Conservation (phyloP, 1,140 invertebrate species). For the Tribolium madens region DNA sequence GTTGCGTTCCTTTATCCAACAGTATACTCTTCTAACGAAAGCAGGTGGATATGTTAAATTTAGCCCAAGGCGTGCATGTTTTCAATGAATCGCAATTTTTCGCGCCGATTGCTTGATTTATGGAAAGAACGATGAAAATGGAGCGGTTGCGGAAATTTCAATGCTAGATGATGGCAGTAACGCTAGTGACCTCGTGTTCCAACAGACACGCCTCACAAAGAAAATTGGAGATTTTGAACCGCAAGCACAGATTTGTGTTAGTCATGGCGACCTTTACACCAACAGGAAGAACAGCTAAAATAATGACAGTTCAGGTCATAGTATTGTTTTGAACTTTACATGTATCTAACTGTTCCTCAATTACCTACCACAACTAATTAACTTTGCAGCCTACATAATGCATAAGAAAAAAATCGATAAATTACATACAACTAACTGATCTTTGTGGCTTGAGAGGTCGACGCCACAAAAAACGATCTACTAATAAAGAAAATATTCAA, state of each 20-base stretch:
- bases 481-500: no score
- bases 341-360: conserved; percentile 32
- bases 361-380: conserved; percentile 39
- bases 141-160: not conserved
- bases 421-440: conserved; percentile 1
- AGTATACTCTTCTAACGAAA: conserved; percentile 34
- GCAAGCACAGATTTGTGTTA: conserved; percentile 30
- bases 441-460: conserved; percentile 10
- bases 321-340: conserved; percentile 42
- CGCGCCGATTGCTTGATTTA: not conserved
- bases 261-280: conserved; percentile 25
- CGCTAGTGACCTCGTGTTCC: not conserved
- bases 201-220: conserved; percentile 41
- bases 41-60: conserved; percentile 36
- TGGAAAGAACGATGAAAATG: no score
- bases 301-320: conserved; percentile 40
- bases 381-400: conserved; percentile 19
- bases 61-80: not conserved
- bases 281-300: conserved; percentile 40
- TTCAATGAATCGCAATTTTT: conserved; percentile 20
- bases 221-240: conserved; percentile 19
- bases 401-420: conserved; percentile 13
- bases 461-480: conserved; percentile 7
- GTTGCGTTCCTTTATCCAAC: conserved; percentile 39
- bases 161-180: not conserved